Evolutionary conservation across 2,888 invertebrate genomes (phyloP).

Genomic region (Thysanoteuthis rhombus): DNA sequence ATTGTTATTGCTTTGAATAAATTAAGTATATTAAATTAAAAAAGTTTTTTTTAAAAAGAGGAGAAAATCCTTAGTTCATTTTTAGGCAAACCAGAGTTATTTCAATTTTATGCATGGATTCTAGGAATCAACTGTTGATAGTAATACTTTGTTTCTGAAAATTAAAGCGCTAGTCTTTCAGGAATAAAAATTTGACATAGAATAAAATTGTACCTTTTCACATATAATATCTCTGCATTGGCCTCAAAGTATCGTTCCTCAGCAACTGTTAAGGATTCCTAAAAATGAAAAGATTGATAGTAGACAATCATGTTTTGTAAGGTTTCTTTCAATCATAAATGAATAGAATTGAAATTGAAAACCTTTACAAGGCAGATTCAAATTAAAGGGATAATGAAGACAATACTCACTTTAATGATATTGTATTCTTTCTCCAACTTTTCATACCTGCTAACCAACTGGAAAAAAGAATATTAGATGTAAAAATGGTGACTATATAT

Average conservation of each 20-base stretch:
- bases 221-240: slow-evolving; percentile 28
- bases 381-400: slow-evolving; percentile 37
- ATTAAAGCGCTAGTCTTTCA: neutral
- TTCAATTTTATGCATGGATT: too few relatives aligned
- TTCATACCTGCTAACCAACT: slow-evolving; percentile 46
- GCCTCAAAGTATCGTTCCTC: slow-evolving; percentile 30
- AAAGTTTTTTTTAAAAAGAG: too few relatives aligned
- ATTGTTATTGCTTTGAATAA: too few relatives aligned
- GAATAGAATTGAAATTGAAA: too few relatives aligned
- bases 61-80: too few relatives aligned
- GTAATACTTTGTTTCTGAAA: too few relatives aligned
- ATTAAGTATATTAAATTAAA: too few relatives aligned
- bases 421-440: slow-evolving; percentile 47
- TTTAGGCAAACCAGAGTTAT: too few relatives aligned
- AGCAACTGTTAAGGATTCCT: slow-evolving; percentile 25
- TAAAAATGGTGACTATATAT: too few relatives aligned
- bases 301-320: neutral
- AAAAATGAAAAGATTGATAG: neutral
- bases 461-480: neutral
- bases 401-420: slow-evolving; percentile 39
- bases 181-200: neutral
- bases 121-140: too few relatives aligned
- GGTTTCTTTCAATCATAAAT: neutral
- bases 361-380: too few relatives aligned
- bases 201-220: slow-evolving; percentile 23